Evolutionary conservation across 1,140 invertebrate species (phyloP), one percentile per base, ranked within the genome.

Genomic region (Acromyrmex echinatior): DNA sequence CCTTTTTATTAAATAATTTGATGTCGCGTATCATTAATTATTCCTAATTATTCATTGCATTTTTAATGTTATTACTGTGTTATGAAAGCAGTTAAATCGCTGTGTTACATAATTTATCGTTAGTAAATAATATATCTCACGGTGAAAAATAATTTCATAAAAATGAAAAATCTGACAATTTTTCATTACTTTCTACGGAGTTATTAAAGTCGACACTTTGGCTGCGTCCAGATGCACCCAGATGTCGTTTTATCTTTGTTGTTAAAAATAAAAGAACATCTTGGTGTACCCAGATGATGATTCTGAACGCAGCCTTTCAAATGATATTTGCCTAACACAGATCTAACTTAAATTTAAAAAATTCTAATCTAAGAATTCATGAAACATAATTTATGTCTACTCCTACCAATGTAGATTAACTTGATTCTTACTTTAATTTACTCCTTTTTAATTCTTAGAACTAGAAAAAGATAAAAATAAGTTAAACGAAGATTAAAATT

Each of bases 131-230:
- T 35, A 12, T 53, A 31, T 71, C 10, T 56, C 28, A 18, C 3
- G 49, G 5, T 35, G 18, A 58, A 74, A 58, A 56, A 56, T 74
- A 58, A 74, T 58, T 56, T 56, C 1, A 16, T 58, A 21, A 74
- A 73, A 74, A 35, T 58, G 10, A 28, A 35, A 56, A 12, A 28
- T 53, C 53, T 18, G 49, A 18, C 53, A 53, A 28, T 71, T 31
- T 16, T 18, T 14, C n/a, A 2, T 21, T 1, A 28, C n/a, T 51
- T 73, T 31, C 9, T 3, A 53, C 5, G 16, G 2, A 53, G 1
- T 68, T 39, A 21, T 45, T 68, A 45, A 45, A 49, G 12, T 49
- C 70, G 16, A 9, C 25, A 16, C 16, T 71, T 39, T 39, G 6
- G 35, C 7, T 39, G 35, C 35, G 6, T 39, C 35, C 35, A 39